Conservation (phyloP, 2,797 vertebrate genomes). For the Pangasius mekongensis region DNA sequence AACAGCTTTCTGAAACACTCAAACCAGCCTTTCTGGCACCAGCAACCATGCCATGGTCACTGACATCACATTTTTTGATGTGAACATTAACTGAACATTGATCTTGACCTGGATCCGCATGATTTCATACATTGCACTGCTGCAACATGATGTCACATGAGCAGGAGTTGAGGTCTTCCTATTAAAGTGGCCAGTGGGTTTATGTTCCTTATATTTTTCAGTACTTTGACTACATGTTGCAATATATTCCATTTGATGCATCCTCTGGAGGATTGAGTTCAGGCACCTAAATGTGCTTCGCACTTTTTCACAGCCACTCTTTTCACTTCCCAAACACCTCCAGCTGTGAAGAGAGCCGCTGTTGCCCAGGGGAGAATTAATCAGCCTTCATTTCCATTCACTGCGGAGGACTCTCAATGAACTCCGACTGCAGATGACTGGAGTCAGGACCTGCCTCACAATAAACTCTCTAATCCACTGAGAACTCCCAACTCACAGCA, state of each 20-base stretch:
- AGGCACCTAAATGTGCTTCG: slow-evolving; percentile 37
- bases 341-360: slow-evolving; percentile 59
- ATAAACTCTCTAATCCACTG: slow-evolving; percentile 65
- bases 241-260: background rate
- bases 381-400: slow-evolving; percentile 72
- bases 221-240: background rate
- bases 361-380: slow-evolving; percentile 68
- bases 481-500: slow-evolving; percentile 53
- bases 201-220: background rate
- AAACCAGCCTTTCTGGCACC: background rate
- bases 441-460: slow-evolving; percentile 53
- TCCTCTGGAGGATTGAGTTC: slow-evolving; percentile 10
- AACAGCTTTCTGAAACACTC: background rate
- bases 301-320: slow-evolving; percentile 40
- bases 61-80: background rate
- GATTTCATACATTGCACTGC: background rate
- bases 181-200: background rate
- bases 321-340: slow-evolving; percentile 62
- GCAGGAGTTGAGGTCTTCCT: background rate
- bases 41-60: background rate
- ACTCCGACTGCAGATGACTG: slow-evolving; percentile 64
- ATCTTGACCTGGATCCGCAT: background rate
- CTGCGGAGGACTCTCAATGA: slow-evolving; percentile 62
- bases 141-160: background rate
- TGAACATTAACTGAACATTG: background rate